Evolutionary conservation across 1,140 invertebrate genomes (phyloP), one percentile per base, ranked within the genome.

Genomic region (Latrodectus geometricus): DNA sequence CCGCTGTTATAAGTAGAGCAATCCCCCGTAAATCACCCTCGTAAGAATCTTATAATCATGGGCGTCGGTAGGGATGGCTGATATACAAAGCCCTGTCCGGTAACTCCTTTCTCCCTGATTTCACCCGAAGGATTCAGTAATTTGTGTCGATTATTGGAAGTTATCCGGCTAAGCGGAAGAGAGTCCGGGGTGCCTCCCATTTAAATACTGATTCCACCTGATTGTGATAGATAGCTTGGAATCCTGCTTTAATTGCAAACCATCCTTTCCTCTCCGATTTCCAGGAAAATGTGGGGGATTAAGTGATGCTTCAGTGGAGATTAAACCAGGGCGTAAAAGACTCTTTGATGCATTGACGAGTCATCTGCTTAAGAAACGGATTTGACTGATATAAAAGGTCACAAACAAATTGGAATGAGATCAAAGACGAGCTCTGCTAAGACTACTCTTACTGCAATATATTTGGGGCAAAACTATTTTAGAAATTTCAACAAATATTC

Each of bases 121-220:
- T n/a, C 69, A 21, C 20, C 20, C 35, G 69, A 21, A 12, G 69
- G 69, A 70, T 70, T 70, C 15, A 70, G 69, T 70, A 70, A 70
- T 70, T 70, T 48, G 69, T 23, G 69, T 70, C 69, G 21, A 70
- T 70, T 70, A 70, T 70, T 70, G 69, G 69, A 20, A 70, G 69
- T 70, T 48, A 70, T 70, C 69, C 69, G 35, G 69, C 69, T 14
- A 4, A 48, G 69, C 69, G 69, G 35, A 21, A 48, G n/a, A 70
- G 20, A 23, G 20, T 70, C 69, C 54, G 54, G 54, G 35, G 54
- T 17, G 54, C 2, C 17, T 48, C 54, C 69, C 69, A 21, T 70
- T 70, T 70, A 70, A 70, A 70, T 70, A 70, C 54, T 61, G 54
- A 61, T 70, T 23, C 69, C 21, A 14, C 69, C 69, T 21, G 69